Base-by-base conservation (phyloP, 2,888 invertebrate genomes). In the Rhingia rostrata region DNA sequence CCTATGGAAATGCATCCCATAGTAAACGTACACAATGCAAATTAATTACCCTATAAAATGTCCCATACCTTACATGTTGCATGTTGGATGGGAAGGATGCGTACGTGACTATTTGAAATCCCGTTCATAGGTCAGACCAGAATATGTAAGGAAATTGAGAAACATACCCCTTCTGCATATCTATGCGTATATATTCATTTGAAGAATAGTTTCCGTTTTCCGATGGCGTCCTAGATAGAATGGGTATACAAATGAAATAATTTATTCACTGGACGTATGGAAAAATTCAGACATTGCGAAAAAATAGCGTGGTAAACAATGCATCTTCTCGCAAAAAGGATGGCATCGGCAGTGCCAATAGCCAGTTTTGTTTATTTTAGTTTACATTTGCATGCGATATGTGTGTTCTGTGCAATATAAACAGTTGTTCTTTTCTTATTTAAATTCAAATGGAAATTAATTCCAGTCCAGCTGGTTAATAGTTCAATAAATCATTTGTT, bases 401-500 rank as follows among this genome's bases (percentile, higher is more conserved):
- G 45, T 33, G 14, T n/a, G 45, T 33, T 43, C 33, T 56, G 22
- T 56, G 10, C 14, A 56, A 43, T 43, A n/a, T 5, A 43, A 5
- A 0, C n/a, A 30, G 22, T 4, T 7, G n/a, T 14, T 49, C 22
- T 10, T 10, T 60, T 60, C 72, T 61, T 72, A 9, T 67, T 78
- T 78, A 14, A 73, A 73, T 61, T 72, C 12, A 43, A 78, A 78
- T 49, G 32, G 63, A 69, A 73, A 78, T 56, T 56, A 56, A 64
- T 64, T 58, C 70, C 6, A 63, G 51, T 67, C 66, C 39, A 56
- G 78, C 33, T 43, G 78, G 56, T 83, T 83, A 78, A 63, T 83
- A 73, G 78, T 72, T 78, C 43, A 67, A 67, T 72, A 82, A 78
- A 82, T 82, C 78, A 78, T 73, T 83, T 61, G 78, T 69, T 73